phyloP scores from a whole-genome alignment of 2,797 vertebrate genomes.

The Lepus townsendii region DNA sequence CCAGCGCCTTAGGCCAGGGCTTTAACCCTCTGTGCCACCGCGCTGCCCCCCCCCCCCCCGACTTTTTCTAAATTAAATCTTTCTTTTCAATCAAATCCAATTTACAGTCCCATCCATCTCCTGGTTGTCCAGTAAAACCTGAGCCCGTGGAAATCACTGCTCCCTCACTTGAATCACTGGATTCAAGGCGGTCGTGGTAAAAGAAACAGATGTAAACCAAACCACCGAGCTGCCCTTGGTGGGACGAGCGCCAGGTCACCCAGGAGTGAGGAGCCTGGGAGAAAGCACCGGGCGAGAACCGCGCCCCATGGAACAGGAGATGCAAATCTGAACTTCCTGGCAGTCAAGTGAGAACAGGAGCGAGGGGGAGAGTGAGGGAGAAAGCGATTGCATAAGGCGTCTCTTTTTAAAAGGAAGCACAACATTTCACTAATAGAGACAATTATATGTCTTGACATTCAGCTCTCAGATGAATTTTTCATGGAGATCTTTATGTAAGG shows the following conservation, averaged over 20 bases:
- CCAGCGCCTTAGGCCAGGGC: no score
- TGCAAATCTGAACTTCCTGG: slow-evolving; percentile 74
- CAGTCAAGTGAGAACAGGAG: slow-evolving; percentile 70
- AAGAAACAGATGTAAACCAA: neutral
- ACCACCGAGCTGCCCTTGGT: neutral
- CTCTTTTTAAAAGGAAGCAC: slow-evolving; percentile 75
- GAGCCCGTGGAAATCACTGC: slow-evolving; percentile 40
- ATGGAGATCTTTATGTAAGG: slow-evolving; percentile 80
- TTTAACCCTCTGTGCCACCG: no score
- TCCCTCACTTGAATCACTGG: slow-evolving; percentile 36
- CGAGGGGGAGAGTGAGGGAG: slow-evolving; percentile 45
- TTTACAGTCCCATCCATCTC: slow-evolving; percentile 32
- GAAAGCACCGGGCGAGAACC: neutral
- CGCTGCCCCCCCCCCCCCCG: no score
- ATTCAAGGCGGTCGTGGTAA: neutral
- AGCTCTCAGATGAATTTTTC: slow-evolving; percentile 80
- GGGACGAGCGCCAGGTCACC: neutral
- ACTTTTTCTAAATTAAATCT: slow-evolving; percentile 41
- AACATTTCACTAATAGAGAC: slow-evolving; percentile 76
- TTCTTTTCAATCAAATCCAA: slow-evolving; percentile 46
- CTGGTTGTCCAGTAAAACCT: slow-evolving; percentile 51
- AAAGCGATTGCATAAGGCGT: slow-evolving; percentile 75
- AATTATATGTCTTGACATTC: slow-evolving; percentile 82
- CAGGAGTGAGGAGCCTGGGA: neutral
- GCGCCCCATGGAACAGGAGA: slow-evolving; percentile 32